Evolutionary conservation across 30 jellyfish, hydroid and myxozoan species (phyloP), one percentile per base, ranked within the genome.

Genomic region (Aurelia aurita): DNA sequence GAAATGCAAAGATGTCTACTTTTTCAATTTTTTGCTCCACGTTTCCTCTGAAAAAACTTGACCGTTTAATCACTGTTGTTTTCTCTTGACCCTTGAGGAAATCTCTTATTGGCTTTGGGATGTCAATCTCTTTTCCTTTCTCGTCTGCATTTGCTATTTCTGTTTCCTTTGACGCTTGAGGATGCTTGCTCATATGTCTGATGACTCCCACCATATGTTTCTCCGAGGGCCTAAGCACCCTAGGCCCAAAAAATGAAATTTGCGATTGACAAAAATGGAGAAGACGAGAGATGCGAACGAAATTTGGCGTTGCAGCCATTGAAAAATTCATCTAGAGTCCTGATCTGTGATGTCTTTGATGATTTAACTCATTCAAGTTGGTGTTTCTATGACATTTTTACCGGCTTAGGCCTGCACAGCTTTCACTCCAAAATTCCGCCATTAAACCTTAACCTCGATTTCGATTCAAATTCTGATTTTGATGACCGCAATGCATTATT

Each of bases 11-110:
- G 5, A 83, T 71, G 69, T 83, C 81, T 23, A 3, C n/a, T 58
- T 83, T 83, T 9, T 70, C 73, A 19, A 83, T 60, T 51, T 58
- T 58, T 65, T 83, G 93, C 27, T 69, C 76, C 27, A 71, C 81
- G 13, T 58, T 27, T 15, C 93, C 93, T 29, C 87, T 69, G 32
- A 69, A 83, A 26, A 83, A 44, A 47, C 87, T 83, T 28, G 77
- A 53, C 15, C 83, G 43, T 72, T 83, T 45, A 0, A 83, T 29
- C 46, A 23, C 47, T 13, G 88, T 62, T 8, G 79, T 34, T 59
- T 69, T 83, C 13, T 59, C 77, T 83, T 68, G 76, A 5, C 75
- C 69, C 46, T 25, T 83, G 44, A 54, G 72, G 23, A 70, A 35
- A 22, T 71, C 78, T 15, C 53, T 58, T 86, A 83, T 46, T 26